Evolutionary conservation across 2,113 vertebrate genomes (phyloP), one percentile per base, ranked within the genome.

Genomic region (Mesembrinibis cayennensis): DNA sequence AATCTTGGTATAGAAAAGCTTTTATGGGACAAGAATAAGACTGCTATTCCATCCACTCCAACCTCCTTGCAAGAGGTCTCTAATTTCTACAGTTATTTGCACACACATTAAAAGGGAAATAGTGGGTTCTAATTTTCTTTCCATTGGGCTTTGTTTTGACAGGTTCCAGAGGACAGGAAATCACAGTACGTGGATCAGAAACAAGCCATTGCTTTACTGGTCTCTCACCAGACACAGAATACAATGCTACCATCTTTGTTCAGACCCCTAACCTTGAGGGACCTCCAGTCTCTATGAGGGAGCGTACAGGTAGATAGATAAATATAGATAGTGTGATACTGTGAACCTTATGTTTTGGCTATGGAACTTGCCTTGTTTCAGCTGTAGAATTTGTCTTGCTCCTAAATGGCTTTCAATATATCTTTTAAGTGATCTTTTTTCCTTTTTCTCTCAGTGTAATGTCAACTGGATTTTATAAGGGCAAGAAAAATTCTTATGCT

Each of bases 221-320:
- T 23, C 98, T 99, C 6, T 99, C 99, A 26, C 98, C 99, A 4
- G 99, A 99, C 27, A 98, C 98, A 5, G 98, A 98, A 9, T 99
- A 99, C 89, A 98, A 97, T 2, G 98, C 99, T 89, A 99, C 98
- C 0, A 98, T 99, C 45, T 99, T 99, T 81, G 99, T 99, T 66
- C 99, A 99, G 98, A 99, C 99, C 3, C 99, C 99, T 8, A 99
- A 99, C 80, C 98, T 99, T 20, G 99, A 99, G 80, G 99, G 99
- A 11, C 99, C 99, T 1, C 99, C 99, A 47, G 98, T 99, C 78
- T 98, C 98, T 70, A 82, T 98, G 58, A 98, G 96, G 56, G 99
- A 99, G 71, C 98, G 93, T 15, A 99, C 99, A 16, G 89, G 99
- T 99, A 84, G 96, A 98, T 97, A n/a, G 40, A 74, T 16, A 52